Conservation (phyloP, 2,113 vertebrate genomes). For the Onychorhynchus coronatus region DNA sequence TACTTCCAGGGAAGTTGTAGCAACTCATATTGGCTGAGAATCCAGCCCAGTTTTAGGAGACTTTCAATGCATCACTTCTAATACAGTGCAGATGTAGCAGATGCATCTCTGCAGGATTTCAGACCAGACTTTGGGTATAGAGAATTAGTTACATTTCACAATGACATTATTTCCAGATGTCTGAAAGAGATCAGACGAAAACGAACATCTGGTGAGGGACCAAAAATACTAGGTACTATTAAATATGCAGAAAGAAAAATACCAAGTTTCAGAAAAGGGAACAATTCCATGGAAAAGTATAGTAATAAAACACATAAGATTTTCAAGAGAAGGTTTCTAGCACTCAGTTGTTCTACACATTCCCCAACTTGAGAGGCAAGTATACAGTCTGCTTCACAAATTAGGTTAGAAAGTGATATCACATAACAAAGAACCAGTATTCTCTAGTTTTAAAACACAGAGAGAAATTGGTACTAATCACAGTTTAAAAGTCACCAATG, state of each 20-base stretch:
- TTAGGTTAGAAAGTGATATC: background rate
- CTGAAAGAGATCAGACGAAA: slow-evolving; percentile 5
- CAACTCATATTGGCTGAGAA: background rate
- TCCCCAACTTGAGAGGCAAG: background rate
- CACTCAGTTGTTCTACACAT: background rate
- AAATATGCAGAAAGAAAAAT: background rate
- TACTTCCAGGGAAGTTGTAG: background rate
- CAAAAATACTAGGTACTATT: background rate
- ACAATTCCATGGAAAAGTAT: background rate
- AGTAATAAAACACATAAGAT: background rate
- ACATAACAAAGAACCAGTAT: background rate
- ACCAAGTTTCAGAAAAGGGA: background rate
- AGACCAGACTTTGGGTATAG: background rate
- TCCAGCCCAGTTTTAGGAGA: background rate
- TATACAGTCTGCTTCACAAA: background rate
- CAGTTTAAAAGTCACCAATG: too few species aligned
- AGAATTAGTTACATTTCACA: slow-evolving; percentile 20
- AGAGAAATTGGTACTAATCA: background rate
- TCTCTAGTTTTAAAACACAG: background rate
- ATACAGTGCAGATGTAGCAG: background rate
- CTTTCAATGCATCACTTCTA: background rate
- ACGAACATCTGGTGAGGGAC: background rate
- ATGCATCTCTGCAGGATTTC: background rate
- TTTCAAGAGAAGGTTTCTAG: background rate
- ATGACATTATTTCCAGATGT: slow-evolving; percentile 38